Evolutionary conservation across 2,113 vertebrate genomes (phyloP).

Genomic region (Thamnophis sirtalis): DNA sequence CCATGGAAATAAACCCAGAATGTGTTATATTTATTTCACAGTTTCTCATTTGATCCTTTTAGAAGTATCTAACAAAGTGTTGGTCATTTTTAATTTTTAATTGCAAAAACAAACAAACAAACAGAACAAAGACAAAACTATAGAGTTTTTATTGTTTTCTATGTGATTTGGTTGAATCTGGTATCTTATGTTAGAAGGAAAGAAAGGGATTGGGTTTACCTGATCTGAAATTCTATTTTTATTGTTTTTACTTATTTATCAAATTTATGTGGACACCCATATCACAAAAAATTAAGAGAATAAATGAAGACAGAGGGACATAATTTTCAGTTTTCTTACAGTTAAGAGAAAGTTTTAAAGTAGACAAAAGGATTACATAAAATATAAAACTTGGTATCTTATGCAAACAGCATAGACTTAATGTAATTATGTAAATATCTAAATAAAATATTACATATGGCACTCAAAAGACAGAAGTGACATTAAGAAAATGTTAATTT

Average conservation of each 20-base stretch:
- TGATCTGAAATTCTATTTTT: not conserved
- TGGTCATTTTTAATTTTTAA: not conserved
- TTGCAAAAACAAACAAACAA: not conserved
- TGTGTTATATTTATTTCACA: not conserved
- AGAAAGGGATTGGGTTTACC: not conserved
- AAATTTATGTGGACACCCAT: not conserved
- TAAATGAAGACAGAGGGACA: not conserved
- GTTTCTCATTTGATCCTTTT: not conserved
- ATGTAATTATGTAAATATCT: not conserved
- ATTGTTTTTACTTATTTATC: not conserved
- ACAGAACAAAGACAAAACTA: not conserved
- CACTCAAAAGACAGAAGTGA: not conserved
- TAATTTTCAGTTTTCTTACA: not conserved
- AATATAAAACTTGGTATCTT: not conserved
- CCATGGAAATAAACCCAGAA: not conserved
- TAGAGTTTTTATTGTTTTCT: not conserved
- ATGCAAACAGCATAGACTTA: not conserved
- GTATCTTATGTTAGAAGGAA: not conserved
- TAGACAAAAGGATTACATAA: not conserved
- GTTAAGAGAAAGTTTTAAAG: not conserved
- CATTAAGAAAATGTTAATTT: conserved; percentile 12
- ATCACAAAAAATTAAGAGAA: not conserved
- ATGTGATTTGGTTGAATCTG: not conserved
- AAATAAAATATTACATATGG: not conserved
- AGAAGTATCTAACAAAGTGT: not conserved